These are phyloP conservation scores for Jaculus jaculus DNA, from an alignment of 2,113 vertebrate genomes.

Conservation along the genomic window DNA sequence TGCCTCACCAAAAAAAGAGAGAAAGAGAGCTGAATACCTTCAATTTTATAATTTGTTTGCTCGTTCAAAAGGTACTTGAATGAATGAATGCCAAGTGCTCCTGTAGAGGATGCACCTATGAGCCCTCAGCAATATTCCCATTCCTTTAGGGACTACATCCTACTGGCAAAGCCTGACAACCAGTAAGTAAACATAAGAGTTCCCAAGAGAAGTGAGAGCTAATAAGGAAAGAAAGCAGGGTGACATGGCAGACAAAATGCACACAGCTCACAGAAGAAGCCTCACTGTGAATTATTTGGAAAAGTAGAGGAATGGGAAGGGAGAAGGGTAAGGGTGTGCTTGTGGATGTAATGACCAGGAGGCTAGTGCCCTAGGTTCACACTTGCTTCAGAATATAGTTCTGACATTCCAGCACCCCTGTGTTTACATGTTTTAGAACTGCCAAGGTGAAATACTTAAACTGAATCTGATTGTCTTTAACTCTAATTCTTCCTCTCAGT, in stretches of 20 bases:
- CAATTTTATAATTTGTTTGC: neutral
- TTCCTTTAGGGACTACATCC: neutral
- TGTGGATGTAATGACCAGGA: neutral
- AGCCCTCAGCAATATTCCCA: neutral
- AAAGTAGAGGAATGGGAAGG: neutral
- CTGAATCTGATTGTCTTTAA: neutral
- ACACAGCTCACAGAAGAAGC: too few species aligned
- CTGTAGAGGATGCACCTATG: neutral
- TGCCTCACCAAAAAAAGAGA: too few species aligned
- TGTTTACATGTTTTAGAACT: neutral
- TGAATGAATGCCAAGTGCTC: neutral
- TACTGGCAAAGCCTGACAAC: neutral
- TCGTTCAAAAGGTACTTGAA: neutral
- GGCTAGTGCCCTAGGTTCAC: neutral
- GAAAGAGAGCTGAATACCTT: neutral
- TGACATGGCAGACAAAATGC: neutral
- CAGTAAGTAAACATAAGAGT: neutral
- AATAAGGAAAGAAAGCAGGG: neutral
- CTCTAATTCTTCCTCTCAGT: neutral
- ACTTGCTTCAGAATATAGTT: neutral
- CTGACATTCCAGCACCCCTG: neutral
- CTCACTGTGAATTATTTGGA: neutral
- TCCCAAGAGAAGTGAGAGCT: neutral
- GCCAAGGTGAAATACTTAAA: neutral
- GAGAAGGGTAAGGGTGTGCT: neutral